Percentiles rank a stretch among this genome's conserved stretches.
Evolutionary conservation across 2,797 vertebrate species (phyloP).

Genomic region (Salmo trutta): DNA sequence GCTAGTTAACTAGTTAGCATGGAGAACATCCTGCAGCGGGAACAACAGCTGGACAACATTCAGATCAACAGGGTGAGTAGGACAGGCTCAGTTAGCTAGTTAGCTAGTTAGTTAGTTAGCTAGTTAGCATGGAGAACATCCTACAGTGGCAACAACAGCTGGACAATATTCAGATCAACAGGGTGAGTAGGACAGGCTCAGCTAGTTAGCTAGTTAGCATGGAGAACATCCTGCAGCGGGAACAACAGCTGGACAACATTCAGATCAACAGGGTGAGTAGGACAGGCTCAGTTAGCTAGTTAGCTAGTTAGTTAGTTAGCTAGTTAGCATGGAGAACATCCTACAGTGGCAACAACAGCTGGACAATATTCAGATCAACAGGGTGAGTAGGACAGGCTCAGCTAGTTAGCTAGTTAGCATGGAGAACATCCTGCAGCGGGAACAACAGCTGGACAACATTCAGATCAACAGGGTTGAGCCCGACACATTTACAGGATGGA

Average conservation of each 20-base stretch:
- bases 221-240: conserved; percentile 97
- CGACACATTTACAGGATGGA: no score
- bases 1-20: conserved; percentile 67
- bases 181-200: conserved; percentile 79
- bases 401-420: conserved; percentile 67
- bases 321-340: conserved; percentile 94
- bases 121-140: conserved; percentile 90
- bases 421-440: conserved; percentile 97
- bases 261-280: conserved; percentile 91
- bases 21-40: conserved; percentile 97
- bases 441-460: conserved; percentile 95
- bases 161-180: conserved; percentile 95
- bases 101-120: not conserved
- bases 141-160: conserved; percentile 96
- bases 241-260: conserved; percentile 94
- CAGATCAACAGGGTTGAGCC: conserved; percentile 93
- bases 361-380: conserved; percentile 95
- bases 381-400: conserved; percentile 74
- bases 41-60: conserved; percentile 95
- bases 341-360: conserved; percentile 96
- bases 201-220: conserved; percentile 67
- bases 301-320: no score
- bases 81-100: not conserved
- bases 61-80: conserved; percentile 91
- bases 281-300: not conserved